phyloP scores from a whole-genome alignment of 2,797 vertebrate genomes.

The Crypturellus tataupa region DNA sequence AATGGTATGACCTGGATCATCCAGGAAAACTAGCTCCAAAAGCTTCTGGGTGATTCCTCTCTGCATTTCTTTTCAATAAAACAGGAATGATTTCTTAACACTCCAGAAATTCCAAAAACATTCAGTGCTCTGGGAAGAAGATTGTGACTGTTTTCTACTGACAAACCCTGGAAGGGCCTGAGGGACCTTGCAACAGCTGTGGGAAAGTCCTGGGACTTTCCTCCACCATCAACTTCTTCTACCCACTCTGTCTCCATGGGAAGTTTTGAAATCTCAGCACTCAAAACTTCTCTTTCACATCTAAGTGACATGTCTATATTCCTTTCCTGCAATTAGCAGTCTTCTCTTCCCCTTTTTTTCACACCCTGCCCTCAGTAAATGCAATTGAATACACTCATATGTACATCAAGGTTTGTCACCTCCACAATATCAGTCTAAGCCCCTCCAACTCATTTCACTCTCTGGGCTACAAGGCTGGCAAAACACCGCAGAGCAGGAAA shows the following conservation, averaged over 20 bases:
- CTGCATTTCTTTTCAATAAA: not conserved
- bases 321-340: not conserved
- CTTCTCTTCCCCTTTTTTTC: not conserved
- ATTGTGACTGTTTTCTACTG: not conserved
- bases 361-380: not conserved
- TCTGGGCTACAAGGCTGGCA: not conserved
- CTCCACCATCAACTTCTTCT: not conserved
- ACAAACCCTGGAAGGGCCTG: too few relatives aligned
- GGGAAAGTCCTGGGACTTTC: not conserved
- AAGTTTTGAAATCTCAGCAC: not conserved
- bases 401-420: not conserved
- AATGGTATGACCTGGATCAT: too few relatives aligned
- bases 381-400: not conserved
- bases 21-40: not conserved
- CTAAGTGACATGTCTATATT: not conserved
- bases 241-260: too few relatives aligned
- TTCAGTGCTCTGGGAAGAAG: not conserved
- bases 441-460: not conserved
- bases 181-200: not conserved
- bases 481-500: not conserved
- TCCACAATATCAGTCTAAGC: not conserved
- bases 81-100: too few relatives aligned
- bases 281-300: not conserved
- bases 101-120: rapidly evolving
- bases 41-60: not conserved